Conservation (phyloP, 2,888 invertebrate species). For the Eupeodes luniger region DNA sequence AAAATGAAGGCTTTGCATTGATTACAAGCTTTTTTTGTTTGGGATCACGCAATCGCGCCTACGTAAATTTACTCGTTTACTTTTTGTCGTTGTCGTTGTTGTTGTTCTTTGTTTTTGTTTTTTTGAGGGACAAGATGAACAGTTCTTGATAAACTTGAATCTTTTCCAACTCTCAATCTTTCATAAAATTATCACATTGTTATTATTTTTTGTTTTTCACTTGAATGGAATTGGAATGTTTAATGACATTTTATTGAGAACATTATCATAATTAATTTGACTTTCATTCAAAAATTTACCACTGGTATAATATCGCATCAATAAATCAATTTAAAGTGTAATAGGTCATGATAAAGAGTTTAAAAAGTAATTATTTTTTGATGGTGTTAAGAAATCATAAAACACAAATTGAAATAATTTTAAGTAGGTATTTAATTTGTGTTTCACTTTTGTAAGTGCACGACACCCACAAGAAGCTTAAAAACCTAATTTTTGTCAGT, state of each 20-base stretch:
- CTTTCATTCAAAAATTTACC: background rate
- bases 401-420: background rate
- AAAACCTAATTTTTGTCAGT: no score
- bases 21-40: conserved; percentile 3
- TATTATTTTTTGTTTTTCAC: background rate
- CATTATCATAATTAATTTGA: conserved; percentile 27
- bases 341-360: background rate
- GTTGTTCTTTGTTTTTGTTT: background rate
- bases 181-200: conserved; percentile 16
- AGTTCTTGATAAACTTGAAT: conserved; percentile 23
- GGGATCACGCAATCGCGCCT: conserved; percentile 55
- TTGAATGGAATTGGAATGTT: conserved; percentile 29
- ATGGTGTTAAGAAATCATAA: conserved; percentile 11
- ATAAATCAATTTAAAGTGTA: background rate
- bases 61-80: background rate
- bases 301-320: background rate
- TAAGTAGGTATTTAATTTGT: background rate
- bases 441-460: background rate
- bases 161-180: background rate
- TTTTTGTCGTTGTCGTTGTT: background rate
- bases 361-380: background rate
- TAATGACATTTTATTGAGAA: conserved; percentile 12
- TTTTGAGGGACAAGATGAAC: conserved; percentile 11
- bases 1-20: conserved; percentile 12
- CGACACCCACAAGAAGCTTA: background rate